These are phyloP conservation scores for Drosophila formosana DNA, from an alignment of 2,888 invertebrate species.

Conservation along the genomic window DNA sequence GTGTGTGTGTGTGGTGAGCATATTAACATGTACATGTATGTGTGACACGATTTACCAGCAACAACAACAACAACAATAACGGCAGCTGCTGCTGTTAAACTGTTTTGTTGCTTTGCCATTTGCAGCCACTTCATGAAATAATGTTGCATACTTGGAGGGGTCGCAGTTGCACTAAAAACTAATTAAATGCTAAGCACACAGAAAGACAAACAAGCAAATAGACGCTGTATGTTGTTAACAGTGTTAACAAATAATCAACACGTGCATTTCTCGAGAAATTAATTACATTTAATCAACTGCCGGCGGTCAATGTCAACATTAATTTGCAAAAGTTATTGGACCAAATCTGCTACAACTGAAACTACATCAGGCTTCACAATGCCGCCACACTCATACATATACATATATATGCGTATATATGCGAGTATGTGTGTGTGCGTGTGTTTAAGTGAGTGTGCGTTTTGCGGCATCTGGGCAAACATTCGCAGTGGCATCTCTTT, in stretches of 20 bases:
- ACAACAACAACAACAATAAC: slow-evolving; percentile 19
- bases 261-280: slow-evolving; percentile 51
- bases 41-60: slow-evolving; percentile 57
- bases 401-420: slow-evolving; percentile 23
- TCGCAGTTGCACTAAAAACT: slow-evolving; percentile 38
- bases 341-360: slow-evolving; percentile 30
- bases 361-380: slow-evolving; percentile 19
- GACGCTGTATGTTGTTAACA: background rate
- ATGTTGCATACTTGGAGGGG: slow-evolving; percentile 43
- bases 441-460: slow-evolving; percentile 5
- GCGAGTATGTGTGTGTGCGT: slow-evolving; percentile 3
- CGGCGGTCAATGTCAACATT: slow-evolving; percentile 69
- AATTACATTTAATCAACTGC: slow-evolving; percentile 74
- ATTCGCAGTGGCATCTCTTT: slow-evolving; percentile 8
- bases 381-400: slow-evolving; percentile 4
- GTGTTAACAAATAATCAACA: slow-evolving; percentile 23
- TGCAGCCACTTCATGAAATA: slow-evolving; percentile 54
- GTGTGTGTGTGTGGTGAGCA: slow-evolving; percentile 33
- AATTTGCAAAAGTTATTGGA: slow-evolving; percentile 60
- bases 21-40: slow-evolving; percentile 65
- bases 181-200: slow-evolving; percentile 46
- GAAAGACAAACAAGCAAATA: slow-evolving; percentile 16
- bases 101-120: slow-evolving; percentile 44
- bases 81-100: slow-evolving; percentile 24
- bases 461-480: slow-evolving; percentile 37